Percentiles rank a stretch among this genome's conserved stretches.
phyloP scores from a whole-genome alignment of 2,113 vertebrate genomes.

The Percopsis transmontana region DNA sequence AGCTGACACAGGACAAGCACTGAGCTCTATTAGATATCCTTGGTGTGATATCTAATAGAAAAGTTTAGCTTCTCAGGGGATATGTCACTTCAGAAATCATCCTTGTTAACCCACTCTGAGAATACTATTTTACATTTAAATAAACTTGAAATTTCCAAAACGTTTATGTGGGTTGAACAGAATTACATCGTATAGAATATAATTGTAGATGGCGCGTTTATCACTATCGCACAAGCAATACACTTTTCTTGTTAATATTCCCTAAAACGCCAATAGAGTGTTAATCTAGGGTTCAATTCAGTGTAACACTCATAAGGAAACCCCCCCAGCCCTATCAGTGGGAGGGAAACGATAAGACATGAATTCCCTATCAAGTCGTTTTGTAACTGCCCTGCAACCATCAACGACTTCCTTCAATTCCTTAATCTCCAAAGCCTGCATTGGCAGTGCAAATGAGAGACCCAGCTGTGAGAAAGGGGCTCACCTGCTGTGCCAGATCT shows the following conservation, averaged over 20 bases:
- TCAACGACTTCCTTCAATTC: constrained; percentile 17
- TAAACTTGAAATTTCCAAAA: too few relatives aligned
- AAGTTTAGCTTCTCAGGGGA: too few relatives aligned
- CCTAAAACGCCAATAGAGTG: constrained; percentile 17
- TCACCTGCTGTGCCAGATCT: constrained; percentile 64
- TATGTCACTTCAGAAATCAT: too few relatives aligned
- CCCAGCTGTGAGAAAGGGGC: constrained; percentile 39
- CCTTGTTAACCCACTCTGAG: too few relatives aligned
- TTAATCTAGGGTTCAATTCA: constrained; percentile 30
- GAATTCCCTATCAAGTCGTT: constrained; percentile 27
- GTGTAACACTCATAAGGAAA: constrained; percentile 10
- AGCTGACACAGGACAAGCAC: too few relatives aligned
- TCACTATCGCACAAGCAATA: too few relatives aligned
- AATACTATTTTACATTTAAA: too few relatives aligned
- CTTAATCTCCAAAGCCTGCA: constrained; percentile 53
- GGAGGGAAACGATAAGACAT: constrained; percentile 11
- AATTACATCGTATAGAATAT: too few relatives aligned
- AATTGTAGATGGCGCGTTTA: too few relatives aligned
- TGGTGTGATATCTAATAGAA: too few relatives aligned
- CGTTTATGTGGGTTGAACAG: too few relatives aligned
- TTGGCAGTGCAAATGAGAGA: constrained; percentile 49
- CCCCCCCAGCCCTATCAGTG: constrained; percentile 1
- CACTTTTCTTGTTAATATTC: constrained; percentile 28
- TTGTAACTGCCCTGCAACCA: constrained; percentile 28
- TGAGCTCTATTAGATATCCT: too few relatives aligned